Percentiles rank a stretch among this genome's conserved stretches.
Conservation (phyloP, 2,888 invertebrate genomes). For the Trypoxylon attenuatum region DNA sequence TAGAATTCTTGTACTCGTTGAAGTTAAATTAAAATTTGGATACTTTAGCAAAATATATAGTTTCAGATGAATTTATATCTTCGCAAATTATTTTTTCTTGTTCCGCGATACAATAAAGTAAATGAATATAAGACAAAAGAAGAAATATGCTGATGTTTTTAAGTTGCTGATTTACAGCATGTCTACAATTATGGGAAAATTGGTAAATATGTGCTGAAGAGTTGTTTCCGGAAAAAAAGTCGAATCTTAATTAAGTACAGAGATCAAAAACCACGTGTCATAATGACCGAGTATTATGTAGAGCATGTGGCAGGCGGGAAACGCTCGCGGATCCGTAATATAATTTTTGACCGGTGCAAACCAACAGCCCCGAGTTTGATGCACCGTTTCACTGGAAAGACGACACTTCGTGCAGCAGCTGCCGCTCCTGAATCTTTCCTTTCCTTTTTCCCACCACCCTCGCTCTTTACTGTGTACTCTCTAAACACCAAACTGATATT, state of each 20-base stretch:
- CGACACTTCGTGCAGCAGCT: conserved; percentile 31
- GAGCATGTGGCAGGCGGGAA: conserved; percentile 61
- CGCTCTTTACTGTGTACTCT: background rate
- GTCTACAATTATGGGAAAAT: too few relatives aligned
- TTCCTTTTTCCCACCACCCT: background rate
- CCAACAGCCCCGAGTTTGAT: conserved; percentile 24
- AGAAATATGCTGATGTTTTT: too few relatives aligned
- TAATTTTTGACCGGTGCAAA: conserved; percentile 29
- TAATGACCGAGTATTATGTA: conserved; percentile 33
- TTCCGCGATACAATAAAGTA: too few relatives aligned
- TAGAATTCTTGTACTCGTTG: too few relatives aligned
- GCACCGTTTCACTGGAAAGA: conserved; percentile 1
- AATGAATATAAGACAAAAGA: too few relatives aligned
- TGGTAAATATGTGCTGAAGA: too few relatives aligned
- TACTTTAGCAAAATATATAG: too few relatives aligned
- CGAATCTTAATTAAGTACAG: too few relatives aligned
- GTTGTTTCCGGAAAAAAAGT: conserved; percentile 22
- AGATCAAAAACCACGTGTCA: conserved; percentile 46
- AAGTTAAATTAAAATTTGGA: too few relatives aligned
- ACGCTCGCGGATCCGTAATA: conserved; percentile 35
- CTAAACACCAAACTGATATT: background rate
- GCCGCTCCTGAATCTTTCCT: conserved; percentile 23
- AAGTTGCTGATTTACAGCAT: too few relatives aligned
- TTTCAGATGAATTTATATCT: too few relatives aligned
- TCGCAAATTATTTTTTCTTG: too few relatives aligned